Evolutionary conservation across 2,797 vertebrate genomes (phyloP), one percentile per base, ranked within the genome.

Genomic region (Rhinatrema bivittatum): DNA sequence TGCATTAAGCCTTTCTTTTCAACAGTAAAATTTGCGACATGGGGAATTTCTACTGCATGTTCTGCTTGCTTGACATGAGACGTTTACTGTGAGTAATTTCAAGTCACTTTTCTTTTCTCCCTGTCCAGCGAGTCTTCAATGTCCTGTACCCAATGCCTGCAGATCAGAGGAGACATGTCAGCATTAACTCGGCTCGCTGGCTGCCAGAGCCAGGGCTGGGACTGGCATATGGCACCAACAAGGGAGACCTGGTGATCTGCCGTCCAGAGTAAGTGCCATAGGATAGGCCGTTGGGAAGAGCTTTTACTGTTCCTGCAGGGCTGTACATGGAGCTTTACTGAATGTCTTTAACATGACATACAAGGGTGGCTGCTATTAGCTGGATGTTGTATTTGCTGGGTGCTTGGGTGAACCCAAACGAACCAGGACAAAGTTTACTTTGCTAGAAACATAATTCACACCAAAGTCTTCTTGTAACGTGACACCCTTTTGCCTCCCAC

Each of bases 121-220:
- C 44, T 43, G n/a, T 64, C 16, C 74, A 97, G 93, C 92, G 93
- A 86, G 93, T 96, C 50, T 97, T 96, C 60, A 96, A 96, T 7
- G 93, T 97, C 58, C 85, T 97, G n/a, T 97, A 96, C 50, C 93
- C 93, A 2, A 98, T 99, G 96, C 93, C 94, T 60, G 93, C 96
- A 0, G 96, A 99, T 77, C 96, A 99, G 80, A 75, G 96, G 35
- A 86, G 94, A 74, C 93, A 99, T 1, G 94, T 99, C 81, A 99
- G 96, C 73, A 99, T 99, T 68, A 99, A 99, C 72, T 99, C 96
- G 0, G 94, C 96, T 22, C 89, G 96, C 42, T 99, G 94, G 94
- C 88, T 99, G 28, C 96, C 96, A 0, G 94, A 98, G 28, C 93
- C 94, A 0, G 96, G 94, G 20, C 86, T 99, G 41, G 96, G 96